Evolutionary conservation across 2,113 vertebrate species (phyloP), one percentile per base, ranked within the genome.

Genomic region (Phoenicopterus ruber): DNA sequence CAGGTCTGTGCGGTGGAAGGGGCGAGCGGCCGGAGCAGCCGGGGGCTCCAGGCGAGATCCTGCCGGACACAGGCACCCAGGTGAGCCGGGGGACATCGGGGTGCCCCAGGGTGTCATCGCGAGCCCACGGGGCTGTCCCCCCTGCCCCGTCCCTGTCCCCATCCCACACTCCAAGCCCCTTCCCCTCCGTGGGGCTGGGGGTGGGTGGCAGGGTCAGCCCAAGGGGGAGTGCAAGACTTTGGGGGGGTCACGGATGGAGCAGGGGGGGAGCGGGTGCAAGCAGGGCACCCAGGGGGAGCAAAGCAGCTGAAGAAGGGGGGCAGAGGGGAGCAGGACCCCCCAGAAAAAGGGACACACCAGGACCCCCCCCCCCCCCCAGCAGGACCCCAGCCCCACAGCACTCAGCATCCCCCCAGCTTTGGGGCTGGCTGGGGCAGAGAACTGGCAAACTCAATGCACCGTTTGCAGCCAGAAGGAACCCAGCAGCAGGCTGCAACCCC

Each of bases 51-150:
- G 73, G 73, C 4, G 32, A 17, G 40, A 32, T 42, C 65, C 29
- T 14, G 76, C 14, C 1, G 16, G 66, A 24, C 46, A 17, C 29
- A 3, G 49, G 52, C 62, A 63, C 8, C 24, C 74, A 67, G 91
- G 85, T 93, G 91, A 93, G 91, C 14, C 1, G 22, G 19, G 42
- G 52, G 63, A 32, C 6, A 9, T 25, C 13, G 31, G 28, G 50
- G 22, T 9, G 22, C 6, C n/a, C n/a, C n/a, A n/a, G n/a, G n/a
- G n/a, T n/a, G n/a, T n/a, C 32, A 28, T 5, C 3, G 17, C 1
- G 21, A 18, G 57, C 31, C n/a, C 38, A 25, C 16, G 54, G 40
- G 50, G 11, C 20, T 3, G 9, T 36, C 5, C 18, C 42, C 22
- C 36, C 18, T 32, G 0, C 11, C 2, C 17, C 34, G 32, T 61